Evolutionary conservation across 2,888 invertebrate species (phyloP), one percentile per base, ranked within the genome.

Genomic region (Drosophila mercatorum): DNA sequence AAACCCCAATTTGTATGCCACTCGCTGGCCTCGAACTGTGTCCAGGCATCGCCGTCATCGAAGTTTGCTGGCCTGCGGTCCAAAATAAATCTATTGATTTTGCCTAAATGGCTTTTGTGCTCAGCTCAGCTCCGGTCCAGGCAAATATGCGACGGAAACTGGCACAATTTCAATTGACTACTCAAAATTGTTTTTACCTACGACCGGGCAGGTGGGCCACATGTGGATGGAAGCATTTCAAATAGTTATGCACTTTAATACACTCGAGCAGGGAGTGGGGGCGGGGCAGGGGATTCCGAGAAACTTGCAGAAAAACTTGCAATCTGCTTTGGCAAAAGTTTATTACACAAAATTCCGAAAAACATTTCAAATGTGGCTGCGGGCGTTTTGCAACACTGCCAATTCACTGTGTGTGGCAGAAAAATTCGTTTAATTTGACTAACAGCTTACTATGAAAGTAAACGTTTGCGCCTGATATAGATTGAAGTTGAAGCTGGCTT

Each of bases 51-150:
- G 14, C 14, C 44, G 22, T 2, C 22, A 72, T 62, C 61, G 40
- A 46, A 55, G 36, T 51, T 53, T 31, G 34, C 66, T 56, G 52
- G 59, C 82, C 88, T 80, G 85, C 80, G 88, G 83, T 82, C 75
- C 67, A 77, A 79, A 88, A 81, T 79, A 88, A 84, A 84, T 88
- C 81, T 84, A 84, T 84, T 84, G 84, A 88, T 83, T 84, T 84
- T 78, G 72, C 52, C 72, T 72, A 88, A 84, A 88, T 88, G 84
- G 86, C 86, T 85, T 88, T 82, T 85, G 68, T 82, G 66, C 49
- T 47, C 52, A 47, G 52, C 51, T 10, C 41, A 47, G 52, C 51
- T 10, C 41, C 2, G n/a, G 28, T 40, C 17, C 55, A 55, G 57
- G 58, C 63, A 71, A 79, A 76, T 73, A 70, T 57, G 68, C 64